phyloP scores from a whole-genome alignment of 2,888 invertebrate species.

The Atethmia centrago region DNA sequence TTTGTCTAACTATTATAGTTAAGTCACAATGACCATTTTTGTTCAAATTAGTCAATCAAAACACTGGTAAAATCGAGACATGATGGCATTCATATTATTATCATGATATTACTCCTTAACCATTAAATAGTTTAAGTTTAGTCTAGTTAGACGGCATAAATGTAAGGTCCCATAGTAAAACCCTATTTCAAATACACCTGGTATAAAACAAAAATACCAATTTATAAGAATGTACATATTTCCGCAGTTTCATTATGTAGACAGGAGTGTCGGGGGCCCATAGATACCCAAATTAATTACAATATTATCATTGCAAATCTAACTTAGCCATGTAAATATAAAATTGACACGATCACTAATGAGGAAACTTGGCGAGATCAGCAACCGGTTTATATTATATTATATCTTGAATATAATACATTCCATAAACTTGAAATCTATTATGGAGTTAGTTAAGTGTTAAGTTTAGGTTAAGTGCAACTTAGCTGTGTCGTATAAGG shows the following conservation, averaged over 20 bases:
- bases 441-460: neutral
- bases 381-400: conserved; percentile 2
- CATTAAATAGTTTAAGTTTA: too few relatives aligned
- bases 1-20: too few relatives aligned
- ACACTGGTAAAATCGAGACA: too few relatives aligned
- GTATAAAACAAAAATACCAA: neutral
- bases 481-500: too few relatives aligned
- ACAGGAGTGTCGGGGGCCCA: neutral
- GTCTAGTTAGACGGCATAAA: too few relatives aligned
- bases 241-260: neutral
- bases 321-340: neutral
- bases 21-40: too few relatives aligned
- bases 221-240: neutral
- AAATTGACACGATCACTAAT: neutral
- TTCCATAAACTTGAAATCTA: neutral
- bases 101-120: too few relatives aligned
- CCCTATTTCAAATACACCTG: too few relatives aligned
- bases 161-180: too few relatives aligned
- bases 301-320: neutral
- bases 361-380: neutral
- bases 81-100: too few relatives aligned
- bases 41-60: too few relatives aligned
- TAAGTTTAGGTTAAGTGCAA: conserved; percentile 1
- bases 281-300: neutral
- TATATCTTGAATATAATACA: conserved; percentile 4